Evolutionary conservation across 2,888 invertebrate genomes (phyloP), one percentile per base, ranked within the genome.

Genomic region (Cephonodes hylas): DNA sequence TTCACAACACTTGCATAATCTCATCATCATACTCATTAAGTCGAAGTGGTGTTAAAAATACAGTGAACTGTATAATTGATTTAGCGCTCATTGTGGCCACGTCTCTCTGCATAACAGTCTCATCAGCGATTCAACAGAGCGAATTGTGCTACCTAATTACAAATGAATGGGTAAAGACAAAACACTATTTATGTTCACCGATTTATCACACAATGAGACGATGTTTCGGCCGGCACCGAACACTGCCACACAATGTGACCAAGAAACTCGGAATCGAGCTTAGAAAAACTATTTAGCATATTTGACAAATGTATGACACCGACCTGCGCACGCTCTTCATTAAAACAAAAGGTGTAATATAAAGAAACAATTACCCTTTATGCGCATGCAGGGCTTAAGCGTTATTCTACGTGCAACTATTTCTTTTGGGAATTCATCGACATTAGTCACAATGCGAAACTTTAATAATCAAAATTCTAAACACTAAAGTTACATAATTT

Each of bases 121-220:
- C 86, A 90, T 91, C 87, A 89, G 74, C 78, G 85, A 91, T 91
- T 87, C 91, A 91, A 84, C 82, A 89, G 85, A 86, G 84, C 85
- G 84, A 90, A 92, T 91, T 89, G 87, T 89, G 92, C 92, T 92
- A 91, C 91, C 92, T 91, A 88, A 91, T 91, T 90, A 91, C 72
- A 87, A 81, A 74, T 84, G 85, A 91, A 91, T 88, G 81, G 78
- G 72, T 73, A 81, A 81, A 89, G 84, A 92, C 92, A 92, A 92
- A 88, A 81, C 73, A 74, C 85, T 92, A 92, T 92, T 92, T 92
- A 92, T 92, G 92, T 89, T 89, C 88, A 82, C 76, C 85, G 69
- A 91, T 92, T 91, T 89, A 84, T 91, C 88, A 88, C 78, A 92
- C 91, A 92, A 92, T 85, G 88, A 76, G 64, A 68, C 84, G 81